These are phyloP conservation scores for Progne subis DNA, from an alignment of 2,113 vertebrate species.

Conservation along the genomic window DNA sequence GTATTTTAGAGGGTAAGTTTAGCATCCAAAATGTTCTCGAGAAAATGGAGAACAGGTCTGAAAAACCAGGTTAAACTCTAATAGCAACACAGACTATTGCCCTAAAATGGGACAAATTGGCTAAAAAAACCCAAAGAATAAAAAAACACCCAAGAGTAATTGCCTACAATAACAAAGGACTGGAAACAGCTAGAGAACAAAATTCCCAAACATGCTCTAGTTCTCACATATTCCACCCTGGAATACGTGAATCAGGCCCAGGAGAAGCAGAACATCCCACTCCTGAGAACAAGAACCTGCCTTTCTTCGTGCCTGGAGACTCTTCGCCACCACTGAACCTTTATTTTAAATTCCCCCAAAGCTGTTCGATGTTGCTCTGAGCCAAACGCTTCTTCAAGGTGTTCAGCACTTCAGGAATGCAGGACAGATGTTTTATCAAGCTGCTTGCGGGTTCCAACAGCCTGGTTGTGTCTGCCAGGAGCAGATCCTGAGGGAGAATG, in stretches of 20 bases:
- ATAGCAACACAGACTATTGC: not conserved
- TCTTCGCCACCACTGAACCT: not conserved
- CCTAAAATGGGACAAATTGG: not conserved
- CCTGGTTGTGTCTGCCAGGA: not conserved
- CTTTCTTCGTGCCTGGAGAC: not conserved
- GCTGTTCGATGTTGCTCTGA: not conserved
- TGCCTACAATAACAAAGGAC: not conserved
- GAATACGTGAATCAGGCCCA: not conserved
- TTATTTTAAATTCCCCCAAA: not conserved
- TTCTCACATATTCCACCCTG: not conserved
- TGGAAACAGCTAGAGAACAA: not conserved
- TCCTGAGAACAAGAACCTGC: not conserved
- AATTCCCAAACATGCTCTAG: not conserved
- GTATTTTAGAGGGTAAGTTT: not conserved
- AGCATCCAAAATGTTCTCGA: not conserved
- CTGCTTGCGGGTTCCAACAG: not conserved
- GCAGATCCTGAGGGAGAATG: not conserved
- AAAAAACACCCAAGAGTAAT: not conserved
- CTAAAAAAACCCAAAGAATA: not conserved
- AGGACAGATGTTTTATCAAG: not conserved
- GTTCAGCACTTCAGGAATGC: not conserved
- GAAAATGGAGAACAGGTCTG: not conserved
- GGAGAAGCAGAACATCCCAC: not conserved
- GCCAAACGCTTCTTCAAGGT: conserved; percentile 10
- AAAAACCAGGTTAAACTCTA: not conserved